Evolutionary conservation across 2,888 invertebrate genomes (phyloP).

Genomic region (Eristalis pertinax): DNA sequence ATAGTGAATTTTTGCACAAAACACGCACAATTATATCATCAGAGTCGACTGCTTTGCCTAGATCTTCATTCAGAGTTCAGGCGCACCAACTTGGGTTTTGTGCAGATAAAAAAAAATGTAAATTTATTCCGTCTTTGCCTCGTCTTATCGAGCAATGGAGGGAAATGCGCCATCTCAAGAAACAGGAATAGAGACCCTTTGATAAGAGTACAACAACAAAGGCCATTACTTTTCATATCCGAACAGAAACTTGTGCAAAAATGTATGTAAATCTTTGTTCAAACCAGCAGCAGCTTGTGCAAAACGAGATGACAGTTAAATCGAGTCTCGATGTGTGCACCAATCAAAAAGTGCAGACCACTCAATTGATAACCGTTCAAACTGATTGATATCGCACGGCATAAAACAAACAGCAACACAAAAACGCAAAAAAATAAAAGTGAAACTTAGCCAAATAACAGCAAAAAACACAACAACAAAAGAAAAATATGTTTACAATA

Average conservation of each 20-base stretch:
- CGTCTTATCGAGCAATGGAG: background rate
- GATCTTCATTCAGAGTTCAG: background rate
- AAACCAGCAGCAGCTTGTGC: slow-evolving; percentile 44
- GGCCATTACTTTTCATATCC: background rate
- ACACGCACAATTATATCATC: background rate
- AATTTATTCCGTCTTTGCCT: background rate
- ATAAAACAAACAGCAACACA: background rate
- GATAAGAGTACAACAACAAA: background rate
- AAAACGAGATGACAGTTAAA: slow-evolving; percentile 62
- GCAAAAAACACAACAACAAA: background rate
- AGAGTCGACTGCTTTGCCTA: background rate
- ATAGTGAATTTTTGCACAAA: background rate
- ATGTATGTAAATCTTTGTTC: slow-evolving; percentile 44
- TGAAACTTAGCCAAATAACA: background rate
- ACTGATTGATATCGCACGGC: background rate
- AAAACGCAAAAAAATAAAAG: background rate
- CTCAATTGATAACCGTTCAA: background rate
- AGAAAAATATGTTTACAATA: background rate
- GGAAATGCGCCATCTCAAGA: background rate
- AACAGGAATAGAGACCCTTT: background rate
- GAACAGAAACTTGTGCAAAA: background rate
- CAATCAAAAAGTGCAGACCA: slow-evolving; percentile 9
- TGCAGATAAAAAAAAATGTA: background rate
- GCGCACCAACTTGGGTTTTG: background rate
- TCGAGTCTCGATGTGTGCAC: slow-evolving; percentile 58